Base-by-base conservation (phyloP, 1,140 invertebrate species). In the Psix sp. region DNA sequence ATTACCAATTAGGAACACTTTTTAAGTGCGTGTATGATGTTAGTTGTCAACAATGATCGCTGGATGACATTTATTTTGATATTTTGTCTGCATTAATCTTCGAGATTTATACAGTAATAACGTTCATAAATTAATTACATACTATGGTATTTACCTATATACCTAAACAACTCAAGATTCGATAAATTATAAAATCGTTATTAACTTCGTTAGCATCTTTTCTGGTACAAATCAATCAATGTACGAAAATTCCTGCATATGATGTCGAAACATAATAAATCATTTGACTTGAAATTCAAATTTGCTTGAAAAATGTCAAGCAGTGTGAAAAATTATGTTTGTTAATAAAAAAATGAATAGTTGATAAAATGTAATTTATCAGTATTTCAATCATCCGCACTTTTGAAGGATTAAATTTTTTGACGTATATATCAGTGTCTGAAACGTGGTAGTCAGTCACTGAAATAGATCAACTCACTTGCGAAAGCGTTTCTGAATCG, bases 401-500 rank as follows among this genome's bases (percentile, higher is more conserved):
- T 33, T 3, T 33, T 33, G 29, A 33, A 6, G 29, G 29, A 33
- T 11, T 6, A 33, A n/a, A 33, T 33, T 43, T 51, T 7, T 48
- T 18, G 17, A 60, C 24, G 33, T 13, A 43, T 63, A 43, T 45
- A 54, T 52, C 48, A 38, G 5, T 24, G 39, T 16, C 17, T 46
- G 20, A 59, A 51, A 51, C 51, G 45, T 26, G 29, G 20, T 51
- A 36, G 59, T 67, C 36, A 43, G 24, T 57, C 33, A 16, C 43
- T 35, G 33, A 40, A 59, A 40, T 33, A 35, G 26, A 71, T 60
- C 24, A 29, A 39, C 16, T 57, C 21, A 42, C 21, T 51, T 39
- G 59, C 59, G 45, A 72, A 72, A 72, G 59, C 52, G 57, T 63
- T 56, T 49, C 43, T 71, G 57, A n/a, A 35, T 59, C 38, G 52